Evolutionary conservation across 2,888 invertebrate genomes (phyloP).

Genomic region (Lochmaea crataegi): DNA sequence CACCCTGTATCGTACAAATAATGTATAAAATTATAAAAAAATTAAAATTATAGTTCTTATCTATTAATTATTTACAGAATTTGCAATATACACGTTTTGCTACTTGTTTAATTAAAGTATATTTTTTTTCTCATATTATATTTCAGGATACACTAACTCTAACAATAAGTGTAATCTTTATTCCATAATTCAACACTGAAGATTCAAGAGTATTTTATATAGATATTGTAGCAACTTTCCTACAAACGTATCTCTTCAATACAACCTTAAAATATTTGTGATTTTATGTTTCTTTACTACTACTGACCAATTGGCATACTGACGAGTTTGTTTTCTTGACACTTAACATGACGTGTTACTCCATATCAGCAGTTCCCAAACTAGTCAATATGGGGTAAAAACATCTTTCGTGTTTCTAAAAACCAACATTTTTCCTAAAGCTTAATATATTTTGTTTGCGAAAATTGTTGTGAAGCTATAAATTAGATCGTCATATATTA

Average conservation of each 20-base stretch:
- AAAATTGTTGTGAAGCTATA: too few species aligned
- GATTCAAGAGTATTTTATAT: conserved; percentile 44
- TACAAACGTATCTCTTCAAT: conserved; percentile 31
- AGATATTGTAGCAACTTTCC: conserved; percentile 19
- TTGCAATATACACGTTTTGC: conserved; percentile 52
- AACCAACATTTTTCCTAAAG: too few species aligned
- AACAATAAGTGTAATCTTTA: conserved; percentile 48
- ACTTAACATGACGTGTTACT: background rate
- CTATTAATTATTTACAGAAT: conserved; percentile 53
- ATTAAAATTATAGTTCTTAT: conserved; percentile 54
- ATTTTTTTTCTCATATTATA: conserved; percentile 43
- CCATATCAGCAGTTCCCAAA: background rate
- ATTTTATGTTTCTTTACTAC: background rate
- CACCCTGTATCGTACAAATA: conserved; percentile 58
- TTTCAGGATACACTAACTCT: conserved; percentile 48
- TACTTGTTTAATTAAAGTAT: conserved; percentile 50
- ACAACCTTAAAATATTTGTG: conserved; percentile 19
- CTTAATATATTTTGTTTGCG: too few species aligned
- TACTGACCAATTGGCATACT: background rate
- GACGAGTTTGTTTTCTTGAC: background rate
- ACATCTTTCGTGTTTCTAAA: too few species aligned
- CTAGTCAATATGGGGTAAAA: too few species aligned
- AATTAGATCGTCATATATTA: too few species aligned
- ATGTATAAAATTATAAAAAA: conserved; percentile 58
- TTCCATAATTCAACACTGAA: conserved; percentile 47